phyloP scores from a whole-genome alignment of 2,797 vertebrate genomes.

The Esox masquinongy region DNA sequence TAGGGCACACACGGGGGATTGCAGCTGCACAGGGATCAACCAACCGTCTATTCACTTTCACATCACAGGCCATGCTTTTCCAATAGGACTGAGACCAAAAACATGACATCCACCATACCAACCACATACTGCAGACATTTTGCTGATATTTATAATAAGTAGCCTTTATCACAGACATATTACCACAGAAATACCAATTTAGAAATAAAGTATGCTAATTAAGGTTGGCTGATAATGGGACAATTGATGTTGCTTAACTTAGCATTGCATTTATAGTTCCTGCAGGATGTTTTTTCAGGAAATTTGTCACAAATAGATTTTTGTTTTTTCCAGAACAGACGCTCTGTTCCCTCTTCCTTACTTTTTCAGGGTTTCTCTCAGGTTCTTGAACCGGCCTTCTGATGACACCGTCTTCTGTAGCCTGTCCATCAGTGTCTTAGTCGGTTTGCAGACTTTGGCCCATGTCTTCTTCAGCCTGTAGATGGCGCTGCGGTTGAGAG shows the following conservation, averaged over 20 bases:
- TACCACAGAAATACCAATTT: too few relatives aligned
- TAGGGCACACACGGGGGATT: slow-evolving; percentile 97
- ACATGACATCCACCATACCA: background rate
- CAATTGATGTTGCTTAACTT: too few relatives aligned
- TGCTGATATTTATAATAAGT: too few relatives aligned
- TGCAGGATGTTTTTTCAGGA: too few relatives aligned
- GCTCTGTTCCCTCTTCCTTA: slow-evolving; percentile 60
- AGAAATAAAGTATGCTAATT: too few relatives aligned
- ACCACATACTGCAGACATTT: too few relatives aligned
- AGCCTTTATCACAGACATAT: too few relatives aligned
- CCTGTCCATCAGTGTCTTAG: slow-evolving; percentile 93
- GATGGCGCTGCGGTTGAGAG: slow-evolving; percentile 96
- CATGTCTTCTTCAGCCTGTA: slow-evolving; percentile 98
- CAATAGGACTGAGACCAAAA: background rate
- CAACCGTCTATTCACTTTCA: background rate
- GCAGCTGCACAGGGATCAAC: slow-evolving; percentile 75
- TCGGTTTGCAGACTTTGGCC: slow-evolving; percentile 98
- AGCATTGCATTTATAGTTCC: too few relatives aligned
- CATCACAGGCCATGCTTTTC: background rate
- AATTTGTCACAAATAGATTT: too few relatives aligned
- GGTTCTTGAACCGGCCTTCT: slow-evolving; percentile 97
- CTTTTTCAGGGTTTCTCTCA: slow-evolving; percentile 98
- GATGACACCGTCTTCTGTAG: slow-evolving; percentile 96
- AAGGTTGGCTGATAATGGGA: too few relatives aligned
- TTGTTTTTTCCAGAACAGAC: background rate